These are phyloP conservation scores for Sterna hirundo DNA, from an alignment of 2,113 vertebrate species.

Conservation along the genomic window DNA sequence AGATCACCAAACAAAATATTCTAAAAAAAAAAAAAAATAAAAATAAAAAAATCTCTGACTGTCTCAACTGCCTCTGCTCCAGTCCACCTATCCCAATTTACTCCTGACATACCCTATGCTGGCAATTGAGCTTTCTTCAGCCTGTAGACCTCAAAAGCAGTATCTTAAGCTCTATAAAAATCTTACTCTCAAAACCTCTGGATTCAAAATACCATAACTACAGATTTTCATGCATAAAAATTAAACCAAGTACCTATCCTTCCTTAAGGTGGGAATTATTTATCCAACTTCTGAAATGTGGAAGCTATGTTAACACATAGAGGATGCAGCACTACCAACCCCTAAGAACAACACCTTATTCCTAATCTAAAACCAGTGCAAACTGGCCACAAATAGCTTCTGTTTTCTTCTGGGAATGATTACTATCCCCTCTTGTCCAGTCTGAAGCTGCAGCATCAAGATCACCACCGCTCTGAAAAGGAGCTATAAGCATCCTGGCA, in stretches of 20 bases:
- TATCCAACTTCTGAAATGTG: not conserved
- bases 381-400: not conserved
- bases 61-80: not conserved
- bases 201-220: not conserved
- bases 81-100: not conserved
- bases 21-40: not conserved
- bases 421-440: not conserved
- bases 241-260: not conserved
- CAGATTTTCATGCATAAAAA: not conserved
- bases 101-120: not conserved
- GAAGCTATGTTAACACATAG: not conserved
- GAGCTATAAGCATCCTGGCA: accelerated
- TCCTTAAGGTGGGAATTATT: not conserved
- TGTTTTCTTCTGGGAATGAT: not conserved
- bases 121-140: not conserved
- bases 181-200: not conserved
- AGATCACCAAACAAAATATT: not conserved
- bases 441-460: not conserved
- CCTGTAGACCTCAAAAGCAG: not conserved
- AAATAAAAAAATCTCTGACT: not conserved
- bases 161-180: not conserved
- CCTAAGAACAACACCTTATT: not conserved
- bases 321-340: not conserved
- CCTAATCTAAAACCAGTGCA: not conserved
- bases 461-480: not conserved